Base-by-base conservation (phyloP, 2,113 vertebrate genomes). In the Tichodroma muraria region DNA sequence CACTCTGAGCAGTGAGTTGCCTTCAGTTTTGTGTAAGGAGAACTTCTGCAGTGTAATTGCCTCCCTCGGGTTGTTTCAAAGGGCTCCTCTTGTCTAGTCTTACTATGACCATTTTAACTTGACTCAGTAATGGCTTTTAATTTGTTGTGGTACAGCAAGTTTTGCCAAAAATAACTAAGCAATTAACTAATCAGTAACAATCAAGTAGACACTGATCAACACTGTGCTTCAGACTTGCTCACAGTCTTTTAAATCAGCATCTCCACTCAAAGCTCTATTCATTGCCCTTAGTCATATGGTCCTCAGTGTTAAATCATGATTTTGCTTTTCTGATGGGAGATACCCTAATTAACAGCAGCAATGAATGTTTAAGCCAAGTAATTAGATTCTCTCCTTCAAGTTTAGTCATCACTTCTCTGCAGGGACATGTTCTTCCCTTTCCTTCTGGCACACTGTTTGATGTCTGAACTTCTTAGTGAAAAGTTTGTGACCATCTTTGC, bases 311-410 rank as follows among this genome's bases (percentile, higher is more conserved):
- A 87, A 75, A 65, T 85, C 54, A 42, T 35, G 50, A 75, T 45
- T 91, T 65, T 66, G 56, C 56, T 73, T 80, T 91, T 88, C 90
- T 91, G 42, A 66, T 85, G 88, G 85, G 92, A 95, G 71, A 94
- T 94, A 85, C 71, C 47, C 79, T 93, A 80, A 91, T 95, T 91
- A 96, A 83, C 79, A 77, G 79, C 64, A 72, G 50, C 37, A 80
- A 73, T 23, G 50, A 85, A 83, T 52, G 79, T 59, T 75, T 90
- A 80, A 93, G 68, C 68, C 88, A 85, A 88, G 63, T 85, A 94
- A 96, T 93, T 80, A 73, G 85, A 88, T 80, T 89, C 82, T 93
- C 59, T 79, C 38, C 82, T 82, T 83, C 75, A 77, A 77, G 79
- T 88, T 95, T 61, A 94, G 92, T 94, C 63, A 90, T 94, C 65